Evolutionary conservation across 1,140 invertebrate genomes (phyloP).

Genomic region (Achatina immaculata): DNA sequence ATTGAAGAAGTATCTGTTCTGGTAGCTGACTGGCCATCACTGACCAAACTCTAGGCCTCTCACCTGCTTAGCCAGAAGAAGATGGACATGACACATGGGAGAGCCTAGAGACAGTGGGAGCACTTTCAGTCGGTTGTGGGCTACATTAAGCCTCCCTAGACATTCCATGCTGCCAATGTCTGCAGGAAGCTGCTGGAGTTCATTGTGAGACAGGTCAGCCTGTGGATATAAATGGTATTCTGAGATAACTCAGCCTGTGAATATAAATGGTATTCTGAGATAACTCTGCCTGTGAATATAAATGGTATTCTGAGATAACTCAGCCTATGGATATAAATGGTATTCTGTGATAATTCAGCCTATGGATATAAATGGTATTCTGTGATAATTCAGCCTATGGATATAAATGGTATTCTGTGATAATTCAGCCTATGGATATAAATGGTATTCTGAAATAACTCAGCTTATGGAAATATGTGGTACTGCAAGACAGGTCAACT

Average conservation of each 20-base stretch:
- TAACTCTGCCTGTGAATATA: not conserved
- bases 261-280: not conserved
- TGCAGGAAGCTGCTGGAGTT: constrained; percentile 61
- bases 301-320: not conserved
- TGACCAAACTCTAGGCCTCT: too few relatives aligned
- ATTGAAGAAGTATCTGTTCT: too few relatives aligned
- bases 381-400: too few relatives aligned
- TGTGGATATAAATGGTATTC: constrained; percentile 31
- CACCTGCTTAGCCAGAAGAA: constrained; percentile 59
- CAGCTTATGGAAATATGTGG: too few relatives aligned
- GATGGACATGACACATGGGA: constrained; percentile 50
- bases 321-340: too few relatives aligned
- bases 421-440: too few relatives aligned
- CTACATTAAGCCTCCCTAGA: constrained; percentile 66
- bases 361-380: too few relatives aligned
- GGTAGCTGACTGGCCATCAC: too few relatives aligned
- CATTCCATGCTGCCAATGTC: constrained; percentile 65
- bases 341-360: too few relatives aligned
- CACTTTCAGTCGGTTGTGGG: constrained; percentile 65
- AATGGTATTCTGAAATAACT: too few relatives aligned
- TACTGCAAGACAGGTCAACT: too few relatives aligned
- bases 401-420: too few relatives aligned
- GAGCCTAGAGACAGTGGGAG: constrained; percentile 65
- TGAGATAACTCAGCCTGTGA: not conserved
- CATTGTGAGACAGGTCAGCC: constrained; percentile 69